Evolutionary conservation across 53 echinoderm and acorn worm genomes (phyloP).

Genomic region (Crossaster papposus): DNA sequence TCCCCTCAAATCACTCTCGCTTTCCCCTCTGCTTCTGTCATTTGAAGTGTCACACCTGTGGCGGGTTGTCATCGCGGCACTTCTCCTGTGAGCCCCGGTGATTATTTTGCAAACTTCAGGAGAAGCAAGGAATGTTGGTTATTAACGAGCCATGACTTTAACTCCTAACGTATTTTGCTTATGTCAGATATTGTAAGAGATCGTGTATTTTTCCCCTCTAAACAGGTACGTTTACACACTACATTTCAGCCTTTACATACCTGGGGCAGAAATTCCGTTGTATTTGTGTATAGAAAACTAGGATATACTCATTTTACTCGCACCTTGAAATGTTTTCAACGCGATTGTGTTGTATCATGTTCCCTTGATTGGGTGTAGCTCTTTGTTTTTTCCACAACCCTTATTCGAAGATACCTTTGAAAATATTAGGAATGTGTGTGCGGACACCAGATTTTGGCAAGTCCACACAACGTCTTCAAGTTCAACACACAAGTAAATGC

Average conservation of each 20-base stretch:
- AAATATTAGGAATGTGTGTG: too few species aligned
- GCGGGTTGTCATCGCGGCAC: conserved; percentile 43
- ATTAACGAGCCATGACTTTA: conserved; percentile 48
- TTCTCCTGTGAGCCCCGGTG: conserved; percentile 32
- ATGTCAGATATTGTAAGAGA: background rate
- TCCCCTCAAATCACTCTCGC: conserved; percentile 12
- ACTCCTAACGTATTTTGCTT: background rate
- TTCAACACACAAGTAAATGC: too few species aligned
- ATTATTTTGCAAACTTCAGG: conserved; percentile 60
- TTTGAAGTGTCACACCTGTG: conserved; percentile 63
- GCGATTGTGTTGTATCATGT: background rate
- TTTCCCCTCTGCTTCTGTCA: conserved; percentile 4
- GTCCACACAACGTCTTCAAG: too few species aligned
- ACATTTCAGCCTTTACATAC: too few species aligned
- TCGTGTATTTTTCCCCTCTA: background rate
- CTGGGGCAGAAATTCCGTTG: too few species aligned
- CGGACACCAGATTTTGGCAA: too few species aligned
- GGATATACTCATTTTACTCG: too few species aligned
- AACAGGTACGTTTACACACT: conserved; percentile 20
- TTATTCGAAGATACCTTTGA: too few species aligned
- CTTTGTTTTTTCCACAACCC: too few species aligned
- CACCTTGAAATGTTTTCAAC: background rate
- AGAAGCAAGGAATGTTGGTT: conserved; percentile 33
- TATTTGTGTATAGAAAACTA: too few species aligned
- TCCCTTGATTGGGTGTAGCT: too few species aligned